Evolutionary conservation across 2,797 vertebrate species (phyloP), one percentile per base, ranked within the genome.

Genomic region (Spatula clypeata): DNA sequence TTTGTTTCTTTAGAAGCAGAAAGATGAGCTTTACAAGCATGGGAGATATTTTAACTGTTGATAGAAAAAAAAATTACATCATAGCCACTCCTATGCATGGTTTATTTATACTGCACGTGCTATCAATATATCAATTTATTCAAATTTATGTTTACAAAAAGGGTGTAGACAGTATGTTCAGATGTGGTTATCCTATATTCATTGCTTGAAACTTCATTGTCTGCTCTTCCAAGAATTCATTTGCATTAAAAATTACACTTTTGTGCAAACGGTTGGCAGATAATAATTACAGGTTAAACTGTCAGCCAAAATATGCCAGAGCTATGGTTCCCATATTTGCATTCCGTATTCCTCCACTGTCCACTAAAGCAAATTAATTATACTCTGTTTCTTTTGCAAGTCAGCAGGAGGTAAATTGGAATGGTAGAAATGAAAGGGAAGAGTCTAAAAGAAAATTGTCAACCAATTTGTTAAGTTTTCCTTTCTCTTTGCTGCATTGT

Each of bases 161-260:
- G 32, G 55, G 57, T 74, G 23, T 58, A 55, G 13, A 45, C 47
- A 75, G 7, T 31, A 21, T 54, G 27, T 74, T 87, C 66, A 85
- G 62, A 75, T 32, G 26, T 45, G 16, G 15, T 42, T 93, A 36
- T 16, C 38, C 80, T 88, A 69, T 9, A 71, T 49, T 75, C 11
- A 62, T 77, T 75, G 21, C 89, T 90, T 75, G 51, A 92, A 87
- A 44, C 7, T 31, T 86, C 66, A 84, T 89, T 92, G 49, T 67
- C 83, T 93, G 17, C 32, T 81, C 42, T 85, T 79, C 61, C 51
- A 83, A 69, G 53, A 95, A 91, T 89, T 93, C 32, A 92, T 96
- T 97, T 96, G 67, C 93, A 94, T 94, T 91, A 93, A 89, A 96
- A 96, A 93, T 93, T 80, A 76, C 60, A 82, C 64, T 91, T 95